phyloP scores from a whole-genome alignment of 2,113 vertebrate genomes.

The Camelus dromedarius region DNA sequence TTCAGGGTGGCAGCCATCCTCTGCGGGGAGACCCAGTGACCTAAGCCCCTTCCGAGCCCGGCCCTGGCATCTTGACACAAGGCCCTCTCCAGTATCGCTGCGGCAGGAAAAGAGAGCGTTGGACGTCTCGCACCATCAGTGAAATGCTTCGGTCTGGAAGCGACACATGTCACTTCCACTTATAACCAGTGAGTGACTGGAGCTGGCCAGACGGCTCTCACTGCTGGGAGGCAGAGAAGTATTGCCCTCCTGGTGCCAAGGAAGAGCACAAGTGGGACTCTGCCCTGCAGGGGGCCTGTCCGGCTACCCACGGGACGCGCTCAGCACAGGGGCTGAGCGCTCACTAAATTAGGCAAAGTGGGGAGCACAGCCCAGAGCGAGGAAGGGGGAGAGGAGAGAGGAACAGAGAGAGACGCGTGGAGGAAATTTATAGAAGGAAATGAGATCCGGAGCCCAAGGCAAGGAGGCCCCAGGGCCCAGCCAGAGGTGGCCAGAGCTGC shows the following conservation, averaged over 20 bases:
- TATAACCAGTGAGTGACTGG: neutral
- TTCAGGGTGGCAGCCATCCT: neutral
- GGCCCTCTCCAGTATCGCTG: neutral
- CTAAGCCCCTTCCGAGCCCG: neutral
- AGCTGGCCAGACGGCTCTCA: neutral
- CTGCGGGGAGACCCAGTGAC: neutral
- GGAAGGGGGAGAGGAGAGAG: neutral
- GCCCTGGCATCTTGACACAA: neutral
- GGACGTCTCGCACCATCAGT: neutral
- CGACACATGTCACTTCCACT: neutral
- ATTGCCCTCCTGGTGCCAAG: neutral
- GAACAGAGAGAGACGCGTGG: neutral
- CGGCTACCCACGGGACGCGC: accelerated
- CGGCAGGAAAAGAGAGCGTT: neutral
- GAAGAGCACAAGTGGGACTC: neutral
- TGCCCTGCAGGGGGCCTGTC: neutral
- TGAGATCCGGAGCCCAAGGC: neutral
- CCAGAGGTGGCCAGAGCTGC: neutral
- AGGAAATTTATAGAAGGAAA: constrained; percentile 38
- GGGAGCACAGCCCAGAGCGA: neutral
- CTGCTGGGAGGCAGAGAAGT: neutral
- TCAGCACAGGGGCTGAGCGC: neutral
- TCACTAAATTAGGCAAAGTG: neutral
- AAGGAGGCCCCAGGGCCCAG: neutral
- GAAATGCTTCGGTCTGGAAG: constrained; percentile 1